Evolutionary conservation across 2,113 vertebrate genomes (phyloP).

Genomic region (Polypterus bichir): DNA sequence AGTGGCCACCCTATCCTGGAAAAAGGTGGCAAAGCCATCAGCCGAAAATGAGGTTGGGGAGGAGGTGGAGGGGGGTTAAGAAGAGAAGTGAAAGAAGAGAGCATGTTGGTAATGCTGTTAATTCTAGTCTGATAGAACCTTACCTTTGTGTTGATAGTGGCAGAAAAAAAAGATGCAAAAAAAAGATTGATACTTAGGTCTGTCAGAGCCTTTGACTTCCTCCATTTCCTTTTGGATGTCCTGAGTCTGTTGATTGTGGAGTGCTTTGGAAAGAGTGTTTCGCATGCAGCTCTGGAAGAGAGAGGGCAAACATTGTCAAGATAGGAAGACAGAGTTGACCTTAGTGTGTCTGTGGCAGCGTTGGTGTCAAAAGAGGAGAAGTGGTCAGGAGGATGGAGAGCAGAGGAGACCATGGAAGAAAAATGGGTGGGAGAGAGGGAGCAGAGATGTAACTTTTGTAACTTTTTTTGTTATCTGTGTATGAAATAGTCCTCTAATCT

Average conservation of each 20-base stretch:
- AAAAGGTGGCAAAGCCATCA: too few species aligned
- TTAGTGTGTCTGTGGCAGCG: not conserved
- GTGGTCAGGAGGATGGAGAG: slow-evolving; percentile 3
- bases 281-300: not conserved
- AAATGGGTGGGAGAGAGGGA: slow-evolving; percentile 3
- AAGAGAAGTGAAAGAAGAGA: too few species aligned
- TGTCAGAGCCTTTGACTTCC: not conserved
- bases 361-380: not conserved
- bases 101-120: too few species aligned
- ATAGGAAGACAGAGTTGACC: not conserved
- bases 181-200: not conserved
- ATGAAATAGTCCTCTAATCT: slow-evolving; percentile 18
- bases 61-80: too few species aligned
- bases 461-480: not conserved
- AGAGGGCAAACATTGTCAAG: not conserved
- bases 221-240: not conserved
- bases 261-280: not conserved
- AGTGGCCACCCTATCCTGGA: too few species aligned
- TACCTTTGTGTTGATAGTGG: too few species aligned
- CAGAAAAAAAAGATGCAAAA: too few species aligned
- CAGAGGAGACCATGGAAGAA: not conserved
- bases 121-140: too few species aligned
- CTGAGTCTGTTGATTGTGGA: not conserved
- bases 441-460: not conserved
- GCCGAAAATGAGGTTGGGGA: too few species aligned